Evolutionary conservation across 2,113 vertebrate genomes (phyloP), one percentile per base, ranked within the genome.

Genomic region (Alouatta palliata): DNA sequence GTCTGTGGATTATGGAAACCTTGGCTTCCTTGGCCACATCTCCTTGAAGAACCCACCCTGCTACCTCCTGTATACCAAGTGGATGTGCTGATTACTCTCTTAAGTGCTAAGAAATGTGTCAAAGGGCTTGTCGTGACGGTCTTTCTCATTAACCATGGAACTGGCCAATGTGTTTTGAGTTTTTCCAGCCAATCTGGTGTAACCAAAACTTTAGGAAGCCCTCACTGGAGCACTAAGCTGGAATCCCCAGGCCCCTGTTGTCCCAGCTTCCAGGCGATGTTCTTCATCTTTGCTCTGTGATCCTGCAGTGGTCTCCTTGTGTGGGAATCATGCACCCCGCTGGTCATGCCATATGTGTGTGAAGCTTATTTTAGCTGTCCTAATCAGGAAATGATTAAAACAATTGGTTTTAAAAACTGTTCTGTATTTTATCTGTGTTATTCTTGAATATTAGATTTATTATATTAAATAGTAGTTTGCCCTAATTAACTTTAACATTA

Each of bases 401-500:
- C n/a, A 70, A 91, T 93, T 90, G 84, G 3, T 90, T 96, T 84
- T 87, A 90, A 52, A 58, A 75, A 81, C 23, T 73, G 10, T 30
- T 85, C 23, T 96, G 20, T 82, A 77, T 95, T 96, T 97, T 90
- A 90, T 95, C 71, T 94, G 80, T 84, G 66, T 95, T 96, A 88
- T 91, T 96, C 85, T 85, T 87, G 82, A 96, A 95, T 87, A 76
- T 83, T 92, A 61, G 94, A 64, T 96, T 97, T 75, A 82, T 97
- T 75, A 85, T 95, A 94, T 95, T 91, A 97, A 96, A 75, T 95
- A 94, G 64, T 37, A 82, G 32, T 96, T 97, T 96, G 76, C 64
- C 71, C 90, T 97, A 95, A 96, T 97, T 97, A 97, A 90, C 76
- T 97, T 91, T 76, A 93, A 87, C 96, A 88, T 88, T 97, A 81